These are phyloP conservation scores for Phlogophora meticulosa DNA, from an alignment of 2,888 invertebrate genomes.

Conservation along the genomic window DNA sequence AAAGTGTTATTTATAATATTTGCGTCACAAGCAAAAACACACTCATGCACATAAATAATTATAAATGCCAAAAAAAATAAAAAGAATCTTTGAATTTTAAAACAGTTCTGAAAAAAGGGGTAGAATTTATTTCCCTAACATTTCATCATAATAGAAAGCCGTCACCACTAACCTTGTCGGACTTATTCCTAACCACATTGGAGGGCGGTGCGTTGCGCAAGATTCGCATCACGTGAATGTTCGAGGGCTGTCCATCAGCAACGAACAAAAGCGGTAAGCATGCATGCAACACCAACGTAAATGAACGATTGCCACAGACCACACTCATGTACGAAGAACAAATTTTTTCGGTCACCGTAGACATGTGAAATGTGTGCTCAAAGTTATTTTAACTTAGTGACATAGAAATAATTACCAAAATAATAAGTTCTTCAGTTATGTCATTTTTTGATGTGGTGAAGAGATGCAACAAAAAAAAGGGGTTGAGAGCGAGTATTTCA, in stretches of 20 bases:
- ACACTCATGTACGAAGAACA: slow-evolving; percentile 27
- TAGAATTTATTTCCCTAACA: not conserved
- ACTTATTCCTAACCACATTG: slow-evolving; percentile 95
- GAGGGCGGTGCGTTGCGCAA: slow-evolving; percentile 97
- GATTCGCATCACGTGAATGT: slow-evolving; percentile 95
- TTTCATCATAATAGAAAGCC: slow-evolving; percentile 39
- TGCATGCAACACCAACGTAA: slow-evolving; percentile 83
- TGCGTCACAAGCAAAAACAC: slow-evolving; percentile 16
- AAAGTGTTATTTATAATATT: not conserved
- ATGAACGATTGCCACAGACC: slow-evolving; percentile 54
- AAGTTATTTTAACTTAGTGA: not conserved
- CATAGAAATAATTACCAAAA: slow-evolving; percentile 8
- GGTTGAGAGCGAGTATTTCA: slow-evolving; percentile 9
- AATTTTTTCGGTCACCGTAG: slow-evolving; percentile 3
- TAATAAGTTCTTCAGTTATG: slow-evolving; percentile 14
- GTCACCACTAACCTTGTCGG: slow-evolving; percentile 94
- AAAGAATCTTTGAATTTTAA: not conserved
- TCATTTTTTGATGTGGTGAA: slow-evolving; percentile 7
- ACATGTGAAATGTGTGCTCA: not conserved
- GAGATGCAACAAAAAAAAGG: slow-evolving; percentile 24
- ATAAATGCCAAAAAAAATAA: slow-evolving; percentile 14
- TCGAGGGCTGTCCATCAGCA: slow-evolving; percentile 92
- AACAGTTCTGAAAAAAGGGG: not conserved
- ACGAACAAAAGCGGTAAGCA: slow-evolving; percentile 77
- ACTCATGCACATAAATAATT: slow-evolving; percentile 15